These are phyloP conservation scores for Rhinolophus ferrumequinum DNA, from an alignment of 2,113 vertebrate species.

Conservation along the genomic window DNA sequence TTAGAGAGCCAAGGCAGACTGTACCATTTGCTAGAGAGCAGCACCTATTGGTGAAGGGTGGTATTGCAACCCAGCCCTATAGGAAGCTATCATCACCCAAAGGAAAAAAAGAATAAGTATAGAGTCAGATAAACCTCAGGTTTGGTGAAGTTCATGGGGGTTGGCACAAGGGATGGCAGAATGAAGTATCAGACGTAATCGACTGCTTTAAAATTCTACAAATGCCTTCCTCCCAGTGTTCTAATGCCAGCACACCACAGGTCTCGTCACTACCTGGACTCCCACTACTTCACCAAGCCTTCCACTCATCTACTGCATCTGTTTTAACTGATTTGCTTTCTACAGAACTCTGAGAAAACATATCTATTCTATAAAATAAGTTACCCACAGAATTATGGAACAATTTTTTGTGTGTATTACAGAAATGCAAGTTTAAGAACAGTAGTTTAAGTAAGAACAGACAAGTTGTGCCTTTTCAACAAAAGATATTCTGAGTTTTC, in stretches of 20 bases:
- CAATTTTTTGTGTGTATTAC: background rate
- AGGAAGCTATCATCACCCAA: background rate
- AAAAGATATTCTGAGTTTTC: conserved; percentile 7
- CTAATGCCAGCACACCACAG: background rate
- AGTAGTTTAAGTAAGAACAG: background rate
- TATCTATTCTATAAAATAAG: background rate
- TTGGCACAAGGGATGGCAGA: background rate
- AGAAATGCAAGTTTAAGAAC: conserved; percentile 9
- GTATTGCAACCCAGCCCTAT: background rate
- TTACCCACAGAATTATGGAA: background rate
- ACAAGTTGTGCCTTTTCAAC: background rate
- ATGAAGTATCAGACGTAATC: background rate
- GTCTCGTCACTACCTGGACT: background rate
- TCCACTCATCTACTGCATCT: background rate
- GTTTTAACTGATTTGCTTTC: background rate
- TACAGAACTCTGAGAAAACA: conserved; percentile 8
- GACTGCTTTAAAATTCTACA: background rate
- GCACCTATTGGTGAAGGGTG: background rate
- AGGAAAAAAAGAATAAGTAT: background rate
- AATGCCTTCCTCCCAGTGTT: background rate
- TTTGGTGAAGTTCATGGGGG: background rate
- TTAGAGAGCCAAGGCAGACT: background rate
- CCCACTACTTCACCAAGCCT: background rate
- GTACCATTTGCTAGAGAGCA: background rate
- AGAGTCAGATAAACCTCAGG: background rate